Evolutionary conservation across 2,797 vertebrate genomes (phyloP).

Genomic region (Eleutherodactylus coqui): DNA sequence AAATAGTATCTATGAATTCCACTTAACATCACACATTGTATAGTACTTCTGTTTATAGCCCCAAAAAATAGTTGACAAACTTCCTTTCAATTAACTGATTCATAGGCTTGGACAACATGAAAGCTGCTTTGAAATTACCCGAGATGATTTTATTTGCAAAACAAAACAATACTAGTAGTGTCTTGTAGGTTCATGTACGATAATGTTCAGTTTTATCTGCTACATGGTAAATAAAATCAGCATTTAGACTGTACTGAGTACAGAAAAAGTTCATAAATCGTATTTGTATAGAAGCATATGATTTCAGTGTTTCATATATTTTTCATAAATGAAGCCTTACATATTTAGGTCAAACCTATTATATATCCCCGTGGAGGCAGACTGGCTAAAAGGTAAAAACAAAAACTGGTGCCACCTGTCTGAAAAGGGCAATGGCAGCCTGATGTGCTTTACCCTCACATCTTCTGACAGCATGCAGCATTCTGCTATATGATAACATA

Average conservation of each 20-base stretch:
- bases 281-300: not conserved
- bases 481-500: not conserved
- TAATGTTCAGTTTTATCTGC: not conserved
- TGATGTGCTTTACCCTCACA: conserved; percentile 8
- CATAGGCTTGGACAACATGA: too few species aligned
- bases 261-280: not conserved
- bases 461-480: not conserved
- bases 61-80: too few species aligned
- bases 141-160: not conserved
- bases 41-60: too few species aligned
- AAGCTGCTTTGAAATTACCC: too few species aligned
- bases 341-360: not conserved
- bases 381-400: not conserved
- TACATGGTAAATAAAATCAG: not conserved
- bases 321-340: not conserved
- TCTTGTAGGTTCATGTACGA: not conserved
- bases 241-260: not conserved
- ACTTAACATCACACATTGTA: too few species aligned
- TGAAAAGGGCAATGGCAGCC: not conserved
- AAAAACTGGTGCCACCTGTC: not conserved
- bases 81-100: too few species aligned
- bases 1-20: too few species aligned
- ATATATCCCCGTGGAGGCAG: not conserved
- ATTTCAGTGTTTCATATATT: not conserved
- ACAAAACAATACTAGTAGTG: not conserved